phyloP scores from a whole-genome alignment of 2,797 vertebrate species.

The Moxostoma hubbsi region DNA sequence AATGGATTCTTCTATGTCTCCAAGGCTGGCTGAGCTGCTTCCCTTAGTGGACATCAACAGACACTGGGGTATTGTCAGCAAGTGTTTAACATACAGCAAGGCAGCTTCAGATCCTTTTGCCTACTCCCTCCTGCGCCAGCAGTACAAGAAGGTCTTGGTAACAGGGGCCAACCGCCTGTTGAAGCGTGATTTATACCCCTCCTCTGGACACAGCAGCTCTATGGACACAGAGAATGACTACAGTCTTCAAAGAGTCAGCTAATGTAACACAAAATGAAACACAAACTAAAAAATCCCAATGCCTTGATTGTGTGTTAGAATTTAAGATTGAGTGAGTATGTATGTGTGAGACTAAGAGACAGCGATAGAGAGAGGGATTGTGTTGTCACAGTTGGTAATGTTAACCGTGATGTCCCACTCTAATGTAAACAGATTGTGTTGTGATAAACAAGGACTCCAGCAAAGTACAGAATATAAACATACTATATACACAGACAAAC shows the following conservation, averaged over 20 bases:
- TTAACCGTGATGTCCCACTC: slow-evolving; percentile 27
- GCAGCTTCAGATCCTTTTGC: slow-evolving; percentile 84
- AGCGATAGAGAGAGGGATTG: slow-evolving; percentile 37
- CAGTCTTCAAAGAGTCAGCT: slow-evolving; percentile 84
- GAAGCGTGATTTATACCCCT: slow-evolving; percentile 85
- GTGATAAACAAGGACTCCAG: slow-evolving; percentile 45
- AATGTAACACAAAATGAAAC: slow-evolving; percentile 50
- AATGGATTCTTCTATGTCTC: slow-evolving; percentile 28
- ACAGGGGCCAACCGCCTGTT: slow-evolving; percentile 81
- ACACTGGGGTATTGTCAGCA: slow-evolving; percentile 88
- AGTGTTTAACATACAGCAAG: slow-evolving; percentile 90
- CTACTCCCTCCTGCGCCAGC: slow-evolving; percentile 85
- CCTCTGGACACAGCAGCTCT: slow-evolving; percentile 86
- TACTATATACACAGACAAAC: slow-evolving; percentile 30
- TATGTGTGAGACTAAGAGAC: slow-evolving; percentile 47
- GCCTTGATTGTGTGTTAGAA: slow-evolving; percentile 52
- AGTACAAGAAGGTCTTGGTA: slow-evolving; percentile 86
- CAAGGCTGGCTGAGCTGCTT: slow-evolving; percentile 84
- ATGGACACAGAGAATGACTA: slow-evolving; percentile 87
- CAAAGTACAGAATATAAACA: slow-evolving; percentile 13
- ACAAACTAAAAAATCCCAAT: slow-evolving; percentile 50
- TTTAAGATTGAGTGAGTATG: slow-evolving; percentile 54
- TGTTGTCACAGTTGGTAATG: slow-evolving; percentile 9
- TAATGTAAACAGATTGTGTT: slow-evolving; percentile 14
- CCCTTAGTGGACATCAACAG: slow-evolving; percentile 84